Evolutionary conservation across 2,797 vertebrate species (phyloP).

Genomic region (Falco concolor): DNA sequence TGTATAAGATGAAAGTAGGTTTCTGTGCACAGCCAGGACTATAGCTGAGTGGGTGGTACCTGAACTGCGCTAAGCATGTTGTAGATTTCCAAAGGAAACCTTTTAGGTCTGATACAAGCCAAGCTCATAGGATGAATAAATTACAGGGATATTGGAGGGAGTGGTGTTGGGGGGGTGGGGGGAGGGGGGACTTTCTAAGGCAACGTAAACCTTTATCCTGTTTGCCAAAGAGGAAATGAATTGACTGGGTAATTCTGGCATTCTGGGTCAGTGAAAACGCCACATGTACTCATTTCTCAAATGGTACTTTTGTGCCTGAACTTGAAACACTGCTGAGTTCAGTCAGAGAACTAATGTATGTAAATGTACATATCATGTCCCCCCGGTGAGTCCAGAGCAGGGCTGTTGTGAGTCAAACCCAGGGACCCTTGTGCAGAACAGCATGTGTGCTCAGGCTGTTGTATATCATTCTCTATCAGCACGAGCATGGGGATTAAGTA

Average conservation of each 20-base stretch:
- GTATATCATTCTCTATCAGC: fast-evolving
- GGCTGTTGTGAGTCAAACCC: neutral
- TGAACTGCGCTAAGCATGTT: neutral
- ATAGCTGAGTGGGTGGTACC: neutral
- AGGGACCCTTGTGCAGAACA: neutral
- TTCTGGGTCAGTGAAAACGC: neutral
- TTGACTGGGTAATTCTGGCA: neutral
- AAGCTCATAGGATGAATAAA: neutral
- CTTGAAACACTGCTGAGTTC: neutral
- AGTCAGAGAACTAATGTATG: neutral
- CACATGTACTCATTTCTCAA: neutral
- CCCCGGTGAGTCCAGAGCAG: neutral
- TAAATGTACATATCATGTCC: neutral
- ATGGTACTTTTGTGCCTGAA: neutral
- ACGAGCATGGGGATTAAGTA: neutral
- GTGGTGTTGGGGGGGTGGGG: neutral
- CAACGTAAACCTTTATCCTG: neutral
- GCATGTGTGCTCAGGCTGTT: fast-evolving
- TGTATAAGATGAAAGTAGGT: neutral
- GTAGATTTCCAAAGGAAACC: neutral
- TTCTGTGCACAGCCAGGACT: neutral
- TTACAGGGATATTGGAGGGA: neutral
- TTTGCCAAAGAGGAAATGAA: neutral
- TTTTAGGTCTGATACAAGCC: neutral
- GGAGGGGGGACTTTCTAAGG: neutral